These are phyloP conservation scores for Rhabdomys dilectus DNA, from an alignment of 2,113 vertebrate species.

Conservation along the genomic window DNA sequence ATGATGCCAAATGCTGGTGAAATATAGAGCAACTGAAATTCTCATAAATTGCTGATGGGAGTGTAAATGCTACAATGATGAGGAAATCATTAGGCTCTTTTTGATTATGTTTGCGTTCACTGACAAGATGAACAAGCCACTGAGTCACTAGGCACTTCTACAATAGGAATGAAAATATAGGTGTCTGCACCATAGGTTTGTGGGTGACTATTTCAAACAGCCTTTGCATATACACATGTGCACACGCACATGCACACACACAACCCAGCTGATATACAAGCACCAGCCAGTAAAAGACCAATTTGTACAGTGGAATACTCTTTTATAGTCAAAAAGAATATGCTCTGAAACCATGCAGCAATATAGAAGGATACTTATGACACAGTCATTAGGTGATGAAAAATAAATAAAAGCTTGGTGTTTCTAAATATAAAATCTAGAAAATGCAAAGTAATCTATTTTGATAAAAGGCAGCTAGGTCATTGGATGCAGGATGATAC, in stretches of 20 bases:
- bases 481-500: too few relatives aligned
- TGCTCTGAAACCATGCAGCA: background rate
- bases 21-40: background rate
- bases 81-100: background rate
- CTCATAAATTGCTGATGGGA: background rate
- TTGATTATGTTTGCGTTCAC: conserved; percentile 7
- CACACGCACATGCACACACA: background rate
- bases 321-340: background rate
- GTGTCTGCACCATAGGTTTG: background rate
- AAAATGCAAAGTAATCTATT: background rate
- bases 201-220: background rate
- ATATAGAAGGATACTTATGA: background rate
- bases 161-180: background rate
- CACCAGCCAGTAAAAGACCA: background rate
- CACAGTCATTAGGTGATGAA: background rate
- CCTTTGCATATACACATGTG: too few relatives aligned
- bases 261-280: background rate
- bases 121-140: background rate
- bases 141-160: background rate
- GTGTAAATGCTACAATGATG: background rate
- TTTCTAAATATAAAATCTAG: background rate
- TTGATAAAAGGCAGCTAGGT: background rate
- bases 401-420: background rate
- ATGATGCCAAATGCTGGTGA: background rate
- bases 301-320: too few relatives aligned